These are phyloP conservation scores for Aphis gossypii DNA, from an alignment of 1,140 invertebrate genomes.

Conservation along the genomic window DNA sequence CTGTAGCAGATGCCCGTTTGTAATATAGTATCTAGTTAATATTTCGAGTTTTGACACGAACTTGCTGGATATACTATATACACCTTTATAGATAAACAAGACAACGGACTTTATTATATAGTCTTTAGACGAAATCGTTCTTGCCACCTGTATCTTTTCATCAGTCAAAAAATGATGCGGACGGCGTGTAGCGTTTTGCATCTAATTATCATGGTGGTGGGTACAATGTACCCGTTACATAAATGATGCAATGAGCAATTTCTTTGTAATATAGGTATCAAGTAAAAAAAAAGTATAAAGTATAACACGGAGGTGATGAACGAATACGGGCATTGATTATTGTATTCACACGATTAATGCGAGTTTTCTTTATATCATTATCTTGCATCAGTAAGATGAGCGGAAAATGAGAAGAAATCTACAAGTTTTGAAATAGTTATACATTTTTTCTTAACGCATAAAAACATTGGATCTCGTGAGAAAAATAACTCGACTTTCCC, in stretches of 20 bases:
- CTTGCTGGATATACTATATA: not conserved
- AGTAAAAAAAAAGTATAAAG: no score
- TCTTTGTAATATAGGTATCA: not conserved
- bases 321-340: not conserved
- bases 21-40: not conserved
- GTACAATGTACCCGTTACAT: no score
- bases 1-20: not conserved
- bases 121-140: not conserved
- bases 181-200: not conserved
- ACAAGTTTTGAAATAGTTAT: not conserved
- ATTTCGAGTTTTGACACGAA: not conserved
- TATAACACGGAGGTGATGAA: not conserved
- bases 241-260: not conserved
- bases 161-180: not conserved
- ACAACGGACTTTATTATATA: not conserved
- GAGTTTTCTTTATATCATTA: not conserved
- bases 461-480: not conserved
- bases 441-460: not conserved
- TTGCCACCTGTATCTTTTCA: not conserved
- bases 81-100: not conserved
- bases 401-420: not conserved
- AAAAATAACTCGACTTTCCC: not conserved
- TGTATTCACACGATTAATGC: not conserved
- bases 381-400: not conserved
- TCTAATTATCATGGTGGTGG: not conserved